Conservation (phyloP, 2,888 invertebrate genomes). For the Drosophila falleni region DNA sequence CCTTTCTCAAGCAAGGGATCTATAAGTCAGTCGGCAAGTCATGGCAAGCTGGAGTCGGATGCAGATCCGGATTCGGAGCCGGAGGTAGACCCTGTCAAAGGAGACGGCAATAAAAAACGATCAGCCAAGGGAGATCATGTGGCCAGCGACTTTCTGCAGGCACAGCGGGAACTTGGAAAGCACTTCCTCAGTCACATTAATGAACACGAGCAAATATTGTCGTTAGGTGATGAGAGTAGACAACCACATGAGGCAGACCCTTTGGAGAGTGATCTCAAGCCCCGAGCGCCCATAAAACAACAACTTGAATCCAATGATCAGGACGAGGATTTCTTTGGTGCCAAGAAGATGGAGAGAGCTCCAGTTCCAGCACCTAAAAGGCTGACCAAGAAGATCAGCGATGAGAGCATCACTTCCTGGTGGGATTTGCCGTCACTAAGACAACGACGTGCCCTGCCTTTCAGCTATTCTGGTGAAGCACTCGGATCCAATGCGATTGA, state of each 20-base stretch:
- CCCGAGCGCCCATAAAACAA: background rate
- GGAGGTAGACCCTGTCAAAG: constrained; percentile 53
- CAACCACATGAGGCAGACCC: constrained; percentile 18
- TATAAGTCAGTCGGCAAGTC: constrained; percentile 27
- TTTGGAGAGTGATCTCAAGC: constrained; percentile 4
- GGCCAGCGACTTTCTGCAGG: constrained; percentile 67
- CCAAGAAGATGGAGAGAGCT: constrained; percentile 25
- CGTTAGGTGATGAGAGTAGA: constrained; percentile 28
- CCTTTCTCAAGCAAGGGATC: constrained; percentile 65
- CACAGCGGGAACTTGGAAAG: constrained; percentile 70
- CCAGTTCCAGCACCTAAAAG: constrained; percentile 27
- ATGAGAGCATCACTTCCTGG: constrained; percentile 68
- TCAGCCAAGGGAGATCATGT: constrained; percentile 41
- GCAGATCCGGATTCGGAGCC: constrained; percentile 45
- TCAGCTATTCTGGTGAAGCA: constrained; percentile 37
- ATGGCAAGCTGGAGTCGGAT: constrained; percentile 7
- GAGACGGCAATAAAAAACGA: constrained; percentile 38
- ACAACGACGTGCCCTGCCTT: constrained; percentile 51
- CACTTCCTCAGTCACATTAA: constrained; percentile 66
- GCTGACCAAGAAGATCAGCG: constrained; percentile 18
- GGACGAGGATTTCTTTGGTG: constrained; percentile 59
- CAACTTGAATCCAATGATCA: constrained; percentile 2
- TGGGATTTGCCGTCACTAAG: constrained; percentile 73
- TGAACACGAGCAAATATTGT: constrained; percentile 45
- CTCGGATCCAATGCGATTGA: constrained; percentile 73